A percentile compares a stretch with the other conserved stretches of the same genome.
Evolutionary conservation across 2,797 vertebrate genomes (phyloP).

Genomic region (Oreortyx pictus): DNA sequence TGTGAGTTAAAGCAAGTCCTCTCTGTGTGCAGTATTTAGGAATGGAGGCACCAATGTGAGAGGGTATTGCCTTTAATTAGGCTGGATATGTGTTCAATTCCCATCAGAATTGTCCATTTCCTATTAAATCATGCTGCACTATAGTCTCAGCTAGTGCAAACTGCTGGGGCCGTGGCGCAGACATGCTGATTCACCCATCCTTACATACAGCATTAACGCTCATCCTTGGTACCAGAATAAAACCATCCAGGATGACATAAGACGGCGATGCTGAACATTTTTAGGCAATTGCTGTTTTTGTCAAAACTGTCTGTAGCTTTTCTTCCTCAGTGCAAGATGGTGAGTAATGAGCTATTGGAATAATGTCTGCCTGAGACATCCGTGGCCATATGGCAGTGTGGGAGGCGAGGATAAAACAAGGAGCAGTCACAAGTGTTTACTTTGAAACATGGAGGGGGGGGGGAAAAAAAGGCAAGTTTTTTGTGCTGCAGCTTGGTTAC

Average conservation of each 20-base stretch:
- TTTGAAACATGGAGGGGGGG: constrained; percentile 32
- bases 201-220: fast-evolving
- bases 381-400: constrained; percentile 66
- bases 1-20: background rate
- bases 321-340: constrained; percentile 54
- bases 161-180: background rate
- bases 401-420: constrained; percentile 71
- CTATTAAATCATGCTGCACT: fast-evolving
- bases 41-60: background rate
- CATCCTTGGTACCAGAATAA: constrained; percentile 16
- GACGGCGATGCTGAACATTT: constrained; percentile 34
- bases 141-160: fast-evolving
- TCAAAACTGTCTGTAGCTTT: constrained; percentile 71
- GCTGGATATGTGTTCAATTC: background rate
- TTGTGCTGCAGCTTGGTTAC: background rate
- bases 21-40: fast-evolving
- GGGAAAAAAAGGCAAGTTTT: constrained; percentile 51
- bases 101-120: background rate
- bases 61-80: background rate
- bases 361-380: constrained; percentile 67
- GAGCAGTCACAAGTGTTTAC: constrained; percentile 70
- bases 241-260: background rate
- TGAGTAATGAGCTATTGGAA: constrained; percentile 64
- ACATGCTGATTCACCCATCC: constrained; percentile 43
- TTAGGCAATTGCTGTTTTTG: constrained; percentile 70